Base-by-base conservation (phyloP, 2,113 vertebrate species). In the Microtus ochrogaster region DNA sequence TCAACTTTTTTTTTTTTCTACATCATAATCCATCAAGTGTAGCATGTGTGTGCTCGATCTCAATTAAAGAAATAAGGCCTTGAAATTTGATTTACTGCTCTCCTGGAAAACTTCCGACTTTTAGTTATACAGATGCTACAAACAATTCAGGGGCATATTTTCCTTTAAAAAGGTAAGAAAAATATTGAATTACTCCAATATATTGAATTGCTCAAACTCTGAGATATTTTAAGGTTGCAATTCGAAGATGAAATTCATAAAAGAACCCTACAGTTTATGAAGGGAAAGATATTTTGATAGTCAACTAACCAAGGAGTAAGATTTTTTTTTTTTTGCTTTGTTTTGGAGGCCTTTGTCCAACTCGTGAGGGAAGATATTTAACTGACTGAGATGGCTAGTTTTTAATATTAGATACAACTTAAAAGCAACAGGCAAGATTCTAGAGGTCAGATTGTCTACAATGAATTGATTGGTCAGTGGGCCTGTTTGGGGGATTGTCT, bases 101-200 rank as follows among this genome's bases (percentile, higher is more conserved):
- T 94, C 19, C 28, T 49, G 24, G n/a, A n/a, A 86, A 94, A 87
- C 12, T 61, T 92, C 30, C 94, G 39, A 91, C 39, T 61, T 93
- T 52, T 66, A 44, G 21, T 83, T 86, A 17, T 84, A 61, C 12
- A 73, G 52, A 28, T 21, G 36, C 4, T 82, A 16, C 73, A 83
- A 61, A 33, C n/a, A 55, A 86, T 68, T 76, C 72, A 73, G 74
- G 87, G 44, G 0, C 24, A 70, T 63, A 68, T 65, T 81, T 95
- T 78, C 36, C 19, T 87, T 70, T 91, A 90, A 52, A 93, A 77
- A 83, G 16, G 13, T 36, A 33, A 11, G 13, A 49, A 74, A 90
- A 81, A 74, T 90, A 49, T 39, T 19, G 1, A 82, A 44, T 7
- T 39, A 0, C 21, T 70, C 39, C 10, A 66, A 1, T 68, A 73